Conservation (phyloP, 2,888 invertebrate species). For the Lithophane ornitopus region DNA sequence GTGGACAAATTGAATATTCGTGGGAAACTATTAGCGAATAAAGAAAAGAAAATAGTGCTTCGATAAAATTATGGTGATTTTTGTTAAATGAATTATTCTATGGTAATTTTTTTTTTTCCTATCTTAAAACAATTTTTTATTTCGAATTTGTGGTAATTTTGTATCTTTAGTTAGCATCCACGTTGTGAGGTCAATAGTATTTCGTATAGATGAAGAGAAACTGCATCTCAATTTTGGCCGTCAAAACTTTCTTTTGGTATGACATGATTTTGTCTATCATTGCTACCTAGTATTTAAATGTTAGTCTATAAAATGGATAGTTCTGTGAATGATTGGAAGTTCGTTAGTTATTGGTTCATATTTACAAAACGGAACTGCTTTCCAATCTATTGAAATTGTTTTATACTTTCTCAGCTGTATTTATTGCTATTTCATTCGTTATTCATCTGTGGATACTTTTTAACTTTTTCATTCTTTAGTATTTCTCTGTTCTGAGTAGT, state of each 20-base stretch:
- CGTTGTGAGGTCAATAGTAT: constrained; percentile 38
- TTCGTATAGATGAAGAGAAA: constrained; percentile 41
- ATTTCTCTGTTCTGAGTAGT: neutral
- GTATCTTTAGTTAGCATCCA: constrained; percentile 3
- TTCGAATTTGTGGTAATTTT: neutral
- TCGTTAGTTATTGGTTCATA: neutral
- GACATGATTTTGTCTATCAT: constrained; percentile 23
- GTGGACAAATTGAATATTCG: neutral
- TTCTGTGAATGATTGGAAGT: neutral
- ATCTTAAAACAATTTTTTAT: neutral
- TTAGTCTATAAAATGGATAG: constrained; percentile 16
- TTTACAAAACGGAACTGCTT: constrained; percentile 17
- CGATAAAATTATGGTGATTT: neutral
- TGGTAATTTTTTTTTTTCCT: neutral
- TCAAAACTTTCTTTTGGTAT: constrained; percentile 53
- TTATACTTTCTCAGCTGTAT: constrained; percentile 22
- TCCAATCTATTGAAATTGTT: constrained; percentile 20
- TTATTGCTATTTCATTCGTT: constrained; percentile 15
- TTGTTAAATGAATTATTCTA: too few species aligned
- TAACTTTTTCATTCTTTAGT: neutral
- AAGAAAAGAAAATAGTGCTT: neutral
- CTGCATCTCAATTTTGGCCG: constrained; percentile 33
- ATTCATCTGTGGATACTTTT: neutral
- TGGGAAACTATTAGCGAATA: neutral
- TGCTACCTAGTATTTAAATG: constrained; percentile 30